Evolutionary conservation across 2,113 vertebrate species (phyloP), one percentile per base, ranked within the genome.

Genomic region (Tachysurus vachellii): DNA sequence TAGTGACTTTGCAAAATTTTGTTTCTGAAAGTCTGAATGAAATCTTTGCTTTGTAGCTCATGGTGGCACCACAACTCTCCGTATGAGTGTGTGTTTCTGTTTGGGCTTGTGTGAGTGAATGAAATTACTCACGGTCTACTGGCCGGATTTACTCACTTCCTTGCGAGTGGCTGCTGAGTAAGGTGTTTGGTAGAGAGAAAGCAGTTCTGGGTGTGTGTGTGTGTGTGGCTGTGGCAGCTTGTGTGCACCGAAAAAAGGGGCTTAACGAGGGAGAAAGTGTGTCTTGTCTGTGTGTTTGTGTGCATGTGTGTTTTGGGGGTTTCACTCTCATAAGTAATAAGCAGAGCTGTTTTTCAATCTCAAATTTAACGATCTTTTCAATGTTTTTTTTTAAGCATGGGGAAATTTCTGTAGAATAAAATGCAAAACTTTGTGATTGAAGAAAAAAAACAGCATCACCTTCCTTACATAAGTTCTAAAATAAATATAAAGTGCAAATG

Each of bases 91-190:
- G 54, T 84, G 56, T 23, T 50, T 76, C 31, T 90, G 88, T 90
- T 85, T 90, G 80, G 73, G 85, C 85, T 86, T 77, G 36, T 84
- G 76, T 23, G 36, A 73, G 10, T 90, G 89, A 90, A 88, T 88
- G 89, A 88, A 90, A 90, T 90, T 90, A 90, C 62, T 89, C 86
- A 89, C 75, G 23, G 80, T 83, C 73, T 42, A 31, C 84, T 57
- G 80, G 73, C 47, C 73, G 73, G 56, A 88, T 88, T 89, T 86
- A 88, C 89, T 90, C 89, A 90, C 57, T 88, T 90, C 89, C 89
- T 90, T n/a, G 44, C n/a, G 28, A 13, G 54, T 50, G 73, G 68
- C 62, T 89, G 86, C 84, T 90, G 89, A 90, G 73, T 88, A 86
- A 90, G 84, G 64, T 70, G 23, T 85, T 87, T 80, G 81, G 84